A percentile compares a stretch with the other conserved stretches of the same genome.
phyloP scores from a whole-genome alignment of 2,888 invertebrate genomes.

The Pristionchus fissidentatus region DNA sequence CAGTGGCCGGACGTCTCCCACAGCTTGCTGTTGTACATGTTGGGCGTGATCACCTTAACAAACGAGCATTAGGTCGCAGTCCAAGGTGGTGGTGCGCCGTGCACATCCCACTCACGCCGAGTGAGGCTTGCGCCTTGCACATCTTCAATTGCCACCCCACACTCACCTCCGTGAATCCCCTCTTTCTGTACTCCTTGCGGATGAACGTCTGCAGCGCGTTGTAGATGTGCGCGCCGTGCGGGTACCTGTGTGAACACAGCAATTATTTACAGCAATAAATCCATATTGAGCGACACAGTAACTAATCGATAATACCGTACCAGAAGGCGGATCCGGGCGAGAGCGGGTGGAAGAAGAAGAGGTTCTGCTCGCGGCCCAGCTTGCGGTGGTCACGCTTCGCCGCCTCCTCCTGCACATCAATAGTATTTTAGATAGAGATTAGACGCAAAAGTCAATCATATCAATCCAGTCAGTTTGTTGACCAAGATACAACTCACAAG shows the following conservation, averaged over 20 bases:
- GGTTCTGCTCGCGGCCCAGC: conserved; percentile 87
- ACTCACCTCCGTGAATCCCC: conserved; percentile 66
- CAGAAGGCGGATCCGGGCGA: conserved; percentile 97
- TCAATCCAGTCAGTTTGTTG: too few species aligned
- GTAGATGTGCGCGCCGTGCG: conserved; percentile 95
- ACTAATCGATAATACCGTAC: conserved; percentile 58
- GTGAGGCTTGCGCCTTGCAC: not conserved
- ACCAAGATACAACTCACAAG: too few species aligned
- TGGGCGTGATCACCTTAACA: conserved; percentile 64
- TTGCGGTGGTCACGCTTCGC: conserved; percentile 75
- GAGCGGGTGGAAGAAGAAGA: conserved; percentile 98
- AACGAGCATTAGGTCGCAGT: not conserved
- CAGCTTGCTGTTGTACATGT: conserved; percentile 82
- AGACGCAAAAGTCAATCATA: not conserved
- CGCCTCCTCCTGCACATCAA: conserved; percentile 69
- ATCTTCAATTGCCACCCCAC: not conserved
- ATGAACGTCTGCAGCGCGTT: conserved; percentile 92
- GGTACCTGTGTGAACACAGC: conserved; percentile 79
- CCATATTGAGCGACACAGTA: too few species aligned
- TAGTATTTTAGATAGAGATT: not conserved
- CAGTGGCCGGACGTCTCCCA: conserved; percentile 99
- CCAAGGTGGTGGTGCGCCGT: too few species aligned
- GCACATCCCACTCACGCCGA: not conserved
- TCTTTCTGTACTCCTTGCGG: conserved; percentile 76
- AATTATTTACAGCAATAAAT: not conserved